Evolutionary conservation across 2,113 vertebrate genomes (phyloP).

Genomic region (Microcebus jonahi): DNA sequence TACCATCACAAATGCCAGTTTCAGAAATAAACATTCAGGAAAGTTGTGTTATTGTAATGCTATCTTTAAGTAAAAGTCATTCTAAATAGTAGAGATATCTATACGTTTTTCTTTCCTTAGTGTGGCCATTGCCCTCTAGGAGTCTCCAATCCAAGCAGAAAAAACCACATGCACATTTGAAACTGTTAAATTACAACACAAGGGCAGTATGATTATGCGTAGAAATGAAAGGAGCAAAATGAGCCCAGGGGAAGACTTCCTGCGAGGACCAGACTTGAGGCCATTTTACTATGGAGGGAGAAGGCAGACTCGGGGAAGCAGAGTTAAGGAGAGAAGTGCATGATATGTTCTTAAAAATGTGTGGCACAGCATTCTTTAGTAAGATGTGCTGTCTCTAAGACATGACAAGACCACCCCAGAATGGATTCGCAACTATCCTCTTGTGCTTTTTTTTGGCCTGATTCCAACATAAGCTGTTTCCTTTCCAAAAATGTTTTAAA

Average conservation of each 20-base stretch:
- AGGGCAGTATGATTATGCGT: background rate
- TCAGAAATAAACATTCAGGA: background rate
- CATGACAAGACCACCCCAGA: background rate
- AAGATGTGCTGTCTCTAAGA: background rate
- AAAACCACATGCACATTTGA: background rate
- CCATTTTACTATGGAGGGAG: background rate
- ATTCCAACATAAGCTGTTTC: background rate
- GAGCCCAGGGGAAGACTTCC: background rate
- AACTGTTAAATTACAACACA: background rate
- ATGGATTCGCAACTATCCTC: no score
- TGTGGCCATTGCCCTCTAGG: background rate
- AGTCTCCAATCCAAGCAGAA: background rate
- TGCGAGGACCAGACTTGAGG: background rate
- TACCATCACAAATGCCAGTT: background rate
- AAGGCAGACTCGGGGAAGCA: background rate
- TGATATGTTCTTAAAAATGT: no score
- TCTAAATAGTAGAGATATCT: background rate
- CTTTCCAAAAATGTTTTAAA: background rate
- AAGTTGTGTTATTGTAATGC: background rate
- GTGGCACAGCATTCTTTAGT: background rate
- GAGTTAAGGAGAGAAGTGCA: background rate
- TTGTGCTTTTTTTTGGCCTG: background rate
- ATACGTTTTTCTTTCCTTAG: background rate
- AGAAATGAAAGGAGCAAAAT: background rate
- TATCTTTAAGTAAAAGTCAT: background rate